Base-by-base conservation (phyloP, 2,113 vertebrate genomes). In the Ivindomyrus marchei region DNA sequence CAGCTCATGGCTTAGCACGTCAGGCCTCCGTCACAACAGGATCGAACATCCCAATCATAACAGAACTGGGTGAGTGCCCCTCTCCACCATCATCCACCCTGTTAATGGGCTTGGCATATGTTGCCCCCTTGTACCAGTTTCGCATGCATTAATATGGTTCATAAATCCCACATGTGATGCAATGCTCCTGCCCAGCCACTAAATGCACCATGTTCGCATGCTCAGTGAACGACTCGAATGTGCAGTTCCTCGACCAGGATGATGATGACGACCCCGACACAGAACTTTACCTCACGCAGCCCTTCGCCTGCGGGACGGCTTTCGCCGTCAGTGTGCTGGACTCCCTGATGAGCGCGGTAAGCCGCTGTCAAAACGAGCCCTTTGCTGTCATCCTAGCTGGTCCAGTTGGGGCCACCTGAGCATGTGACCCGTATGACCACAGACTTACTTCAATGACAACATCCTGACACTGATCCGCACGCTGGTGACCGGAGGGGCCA, bases 181-280 rank as follows among this genome's bases (percentile, higher is more conserved):
- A 27, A 31, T 31, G 62, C n/a, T 70, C 62, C 74, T 80, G 36
- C 36, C 74, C 74, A 80, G 74, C 13, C 74, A 6, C 15, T 42
- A 42, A 36, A 80, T 17, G 36, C 36, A 7, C 36, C 36, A 39
- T 17, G 13, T 94, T 94, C 95, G 90, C 83, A 86, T 91, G 90
- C 89, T 86, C 95, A 99, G 98, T 99, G 94, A 99, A 99, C 31
- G 98, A 99, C 95, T 99, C 98, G 92, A 99, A 99, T 39, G 98
- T 99, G 97, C 98, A 99, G 96, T 99, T 99, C 96, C 94, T 99
- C 97, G 98, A 99, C 97, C 98, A 99, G 97, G 98, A 99, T 9
- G 98, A 99, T 3, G 98, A 99, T 1, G 98, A 99, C 88, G 98
- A 99, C 93, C 98, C 98, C 1, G 98, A 99, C 95, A 99, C 98